Conservation (phyloP, 1,140 invertebrate species). For the Antheraea mylitta region DNA sequence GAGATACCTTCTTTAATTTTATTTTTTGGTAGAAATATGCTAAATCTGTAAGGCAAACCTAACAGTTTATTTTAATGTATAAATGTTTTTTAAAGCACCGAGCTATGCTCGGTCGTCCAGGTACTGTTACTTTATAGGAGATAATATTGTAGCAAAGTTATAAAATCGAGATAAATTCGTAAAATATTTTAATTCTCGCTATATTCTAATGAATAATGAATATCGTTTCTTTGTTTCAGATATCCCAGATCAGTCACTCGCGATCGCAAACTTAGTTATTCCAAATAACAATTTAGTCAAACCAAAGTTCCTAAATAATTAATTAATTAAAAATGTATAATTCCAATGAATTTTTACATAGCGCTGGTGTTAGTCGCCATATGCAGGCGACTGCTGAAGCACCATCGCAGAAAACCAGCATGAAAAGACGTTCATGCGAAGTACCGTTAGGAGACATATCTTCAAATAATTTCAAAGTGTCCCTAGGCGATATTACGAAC, state of each 20-base stretch:
- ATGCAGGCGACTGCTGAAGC: constrained; percentile 70
- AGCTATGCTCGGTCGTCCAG: too few relatives aligned
- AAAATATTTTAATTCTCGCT: too few relatives aligned
- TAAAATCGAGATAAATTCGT: too few relatives aligned
- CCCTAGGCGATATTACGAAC: constrained; percentile 58
- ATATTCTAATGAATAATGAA: too few relatives aligned
- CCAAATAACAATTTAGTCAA: constrained; percentile 1
- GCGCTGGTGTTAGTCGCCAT: constrained; percentile 67
- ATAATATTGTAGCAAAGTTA: not conserved
- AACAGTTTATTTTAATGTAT: too few relatives aligned
- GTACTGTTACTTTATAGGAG: too few relatives aligned
- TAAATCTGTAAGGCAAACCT: too few relatives aligned
- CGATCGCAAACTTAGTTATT: not conserved
- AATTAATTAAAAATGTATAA: constrained; percentile 69
- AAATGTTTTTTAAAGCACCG: too few relatives aligned
- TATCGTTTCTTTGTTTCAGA: constrained; percentile 59
- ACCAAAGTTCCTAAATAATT: constrained; percentile 45
- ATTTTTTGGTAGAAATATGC: too few relatives aligned
- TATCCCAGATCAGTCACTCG: constrained; percentile 23
- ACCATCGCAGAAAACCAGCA: constrained; percentile 67
- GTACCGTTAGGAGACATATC: constrained; percentile 70
- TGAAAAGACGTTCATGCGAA: constrained; percentile 69
- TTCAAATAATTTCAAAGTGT: constrained; percentile 69
- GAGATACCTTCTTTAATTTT: too few relatives aligned
- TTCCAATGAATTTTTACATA: constrained; percentile 71